Percentiles rank a stretch among this genome's conserved stretches.
Evolutionary conservation across 2,113 vertebrate species (phyloP).

Genomic region (Malurus elegans): DNA sequence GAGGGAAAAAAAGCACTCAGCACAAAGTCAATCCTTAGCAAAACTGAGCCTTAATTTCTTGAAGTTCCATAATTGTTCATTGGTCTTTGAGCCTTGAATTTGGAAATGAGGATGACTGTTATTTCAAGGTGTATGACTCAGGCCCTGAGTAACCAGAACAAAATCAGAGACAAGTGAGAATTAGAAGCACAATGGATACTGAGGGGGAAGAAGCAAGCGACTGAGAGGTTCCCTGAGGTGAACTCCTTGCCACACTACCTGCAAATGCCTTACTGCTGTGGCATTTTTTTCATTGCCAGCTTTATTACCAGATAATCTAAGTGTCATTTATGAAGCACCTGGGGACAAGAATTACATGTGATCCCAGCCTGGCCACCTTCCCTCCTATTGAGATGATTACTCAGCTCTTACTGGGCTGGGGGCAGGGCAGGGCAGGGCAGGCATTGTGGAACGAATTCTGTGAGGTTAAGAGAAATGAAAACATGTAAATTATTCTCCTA

Average conservation of each 20-base stretch:
- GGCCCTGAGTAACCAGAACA: constrained; percentile 2
- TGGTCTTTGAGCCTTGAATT: not conserved
- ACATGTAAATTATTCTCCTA: not conserved
- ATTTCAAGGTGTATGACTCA: constrained; percentile 15
- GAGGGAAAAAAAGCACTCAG: not conserved
- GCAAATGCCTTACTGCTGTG: not conserved
- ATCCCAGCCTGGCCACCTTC: not conserved
- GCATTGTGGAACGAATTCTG: not conserved
- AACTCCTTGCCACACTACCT: not conserved
- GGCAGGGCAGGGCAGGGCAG: not conserved
- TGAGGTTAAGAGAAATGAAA: not conserved
- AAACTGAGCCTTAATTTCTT: not conserved
- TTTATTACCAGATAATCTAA: not conserved
- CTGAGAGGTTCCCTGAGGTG: constrained; percentile 1
- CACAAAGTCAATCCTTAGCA: not conserved
- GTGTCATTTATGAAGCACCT: constrained; percentile 1
- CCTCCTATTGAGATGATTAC: not conserved
- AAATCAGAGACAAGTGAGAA: not conserved
- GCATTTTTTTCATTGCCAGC: not conserved
- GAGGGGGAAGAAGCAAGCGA: not conserved
- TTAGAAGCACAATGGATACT: not conserved
- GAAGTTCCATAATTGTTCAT: not conserved
- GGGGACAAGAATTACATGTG: not conserved
- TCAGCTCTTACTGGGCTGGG: not conserved
- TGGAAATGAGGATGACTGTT: constrained; percentile 15